Evolutionary conservation across 1,140 invertebrate species (phyloP).

Genomic region (Alviniconcha marisindica): DNA sequence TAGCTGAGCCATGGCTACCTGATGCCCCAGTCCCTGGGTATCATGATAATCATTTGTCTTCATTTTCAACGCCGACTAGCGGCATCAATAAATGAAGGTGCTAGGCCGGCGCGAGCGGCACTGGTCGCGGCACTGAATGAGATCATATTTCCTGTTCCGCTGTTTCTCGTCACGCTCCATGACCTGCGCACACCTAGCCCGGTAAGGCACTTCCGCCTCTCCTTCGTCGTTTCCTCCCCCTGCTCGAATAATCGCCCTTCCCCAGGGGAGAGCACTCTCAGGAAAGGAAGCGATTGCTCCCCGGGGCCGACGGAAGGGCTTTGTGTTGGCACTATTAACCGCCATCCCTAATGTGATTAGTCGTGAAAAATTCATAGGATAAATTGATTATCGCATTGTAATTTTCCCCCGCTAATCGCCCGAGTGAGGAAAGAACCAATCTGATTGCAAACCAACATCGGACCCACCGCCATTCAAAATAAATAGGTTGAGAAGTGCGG

Average conservation of each 20-base stretch:
- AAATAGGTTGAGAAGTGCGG: not conserved
- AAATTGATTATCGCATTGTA: conserved; percentile 49
- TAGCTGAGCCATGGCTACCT: too few species aligned
- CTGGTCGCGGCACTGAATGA: not conserved
- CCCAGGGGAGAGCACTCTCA: conserved; percentile 28
- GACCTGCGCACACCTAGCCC: conserved; percentile 39
- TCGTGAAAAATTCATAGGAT: conserved; percentile 53
- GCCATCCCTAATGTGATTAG: conserved; percentile 46
- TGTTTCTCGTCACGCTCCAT: not conserved
- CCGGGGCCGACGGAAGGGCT: conserved; percentile 23
- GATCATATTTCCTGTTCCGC: conserved; percentile 38
- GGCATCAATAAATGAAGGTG: conserved; percentile 33
- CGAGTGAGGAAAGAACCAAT: conserved; percentile 34
- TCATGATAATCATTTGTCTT: not conserved
- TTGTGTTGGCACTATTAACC: conserved; percentile 40
- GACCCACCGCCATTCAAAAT: not conserved
- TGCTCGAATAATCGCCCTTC: conserved; percentile 27
- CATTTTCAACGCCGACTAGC: not conserved
- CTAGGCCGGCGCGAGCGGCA: not conserved
- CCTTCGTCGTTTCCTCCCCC: conserved; percentile 11
- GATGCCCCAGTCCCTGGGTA: too few species aligned
- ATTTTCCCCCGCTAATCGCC: conserved; percentile 37
- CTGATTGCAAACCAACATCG: conserved; percentile 39
- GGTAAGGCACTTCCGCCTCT: conserved; percentile 36
- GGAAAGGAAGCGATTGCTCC: conserved; percentile 45